These are phyloP conservation scores for Acanthaster planci DNA, from an alignment of 35 echinoderm and acorn worm species.

Conservation along the genomic window DNA sequence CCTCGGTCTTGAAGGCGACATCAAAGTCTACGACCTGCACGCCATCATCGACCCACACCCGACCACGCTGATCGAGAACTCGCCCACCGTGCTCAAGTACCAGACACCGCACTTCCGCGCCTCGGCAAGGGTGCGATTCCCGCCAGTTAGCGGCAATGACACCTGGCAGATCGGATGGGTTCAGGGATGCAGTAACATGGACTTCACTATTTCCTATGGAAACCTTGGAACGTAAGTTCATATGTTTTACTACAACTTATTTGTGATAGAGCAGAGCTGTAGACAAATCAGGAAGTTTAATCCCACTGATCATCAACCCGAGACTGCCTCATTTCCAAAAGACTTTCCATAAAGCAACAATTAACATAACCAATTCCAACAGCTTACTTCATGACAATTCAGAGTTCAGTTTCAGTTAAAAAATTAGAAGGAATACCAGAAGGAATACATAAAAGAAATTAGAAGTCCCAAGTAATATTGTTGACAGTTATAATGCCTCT, in stretches of 20 bases:
- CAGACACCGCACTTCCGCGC: conserved; percentile 95
- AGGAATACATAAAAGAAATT: no score
- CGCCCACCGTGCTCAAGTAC: conserved; percentile 93
- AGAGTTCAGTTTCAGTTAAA: no score
- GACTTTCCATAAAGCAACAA: no score
- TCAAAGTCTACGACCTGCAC: conserved; percentile 92
- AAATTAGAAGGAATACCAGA: no score
- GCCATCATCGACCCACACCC: conserved; percentile 91
- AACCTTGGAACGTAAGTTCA: conserved; percentile 93
- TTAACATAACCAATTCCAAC: no score
- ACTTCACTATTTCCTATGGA: conserved; percentile 97
- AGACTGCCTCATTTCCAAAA: no score
- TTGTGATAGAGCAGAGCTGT: not conserved
- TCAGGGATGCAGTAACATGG: conserved; percentile 95
- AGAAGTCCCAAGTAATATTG: no score
- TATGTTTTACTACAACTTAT: not conserved
- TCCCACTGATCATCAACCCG: no score
- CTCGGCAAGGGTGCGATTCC: conserved; percentile 88
- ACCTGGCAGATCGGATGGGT: conserved; percentile 98
- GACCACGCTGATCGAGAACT: conserved; percentile 86
- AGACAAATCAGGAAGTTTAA: no score
- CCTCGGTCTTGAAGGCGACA: conserved; percentile 87
- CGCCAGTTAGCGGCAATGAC: conserved; percentile 80
- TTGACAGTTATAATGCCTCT: no score
- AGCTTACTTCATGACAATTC: no score